Evolutionary conservation across 2,113 vertebrate genomes (phyloP).

Genomic region (Ammospiza nelsoni): DNA sequence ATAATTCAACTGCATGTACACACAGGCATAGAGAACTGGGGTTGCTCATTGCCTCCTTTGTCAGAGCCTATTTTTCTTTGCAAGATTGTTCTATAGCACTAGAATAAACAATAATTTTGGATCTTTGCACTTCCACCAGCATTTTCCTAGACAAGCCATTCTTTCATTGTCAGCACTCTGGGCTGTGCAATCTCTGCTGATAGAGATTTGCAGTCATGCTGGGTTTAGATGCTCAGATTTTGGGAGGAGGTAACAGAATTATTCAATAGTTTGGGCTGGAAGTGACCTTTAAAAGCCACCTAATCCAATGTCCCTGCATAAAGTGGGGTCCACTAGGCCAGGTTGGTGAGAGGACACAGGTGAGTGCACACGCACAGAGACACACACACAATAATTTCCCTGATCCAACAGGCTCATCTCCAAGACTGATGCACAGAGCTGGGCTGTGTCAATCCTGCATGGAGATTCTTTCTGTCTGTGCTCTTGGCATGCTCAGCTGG

Average conservation of each 20-base stretch:
- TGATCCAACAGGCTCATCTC: not conserved
- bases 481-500: not conserved
- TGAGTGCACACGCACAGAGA: not conserved
- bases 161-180: not conserved
- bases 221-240: not conserved
- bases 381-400: not conserved
- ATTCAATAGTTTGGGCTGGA: not conserved
- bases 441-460: not conserved
- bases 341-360: not conserved
- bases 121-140: not conserved
- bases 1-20: not conserved
- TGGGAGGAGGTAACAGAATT: not conserved
- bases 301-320: not conserved
- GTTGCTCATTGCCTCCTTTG: not conserved
- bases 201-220: accelerated
- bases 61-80: not conserved
- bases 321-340: not conserved
- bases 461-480: not conserved
- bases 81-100: not conserved
- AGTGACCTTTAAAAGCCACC: not conserved
- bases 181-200: not conserved
- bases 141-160: not conserved
- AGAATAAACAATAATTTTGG: conserved; percentile 39
- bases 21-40: not conserved
- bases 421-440: not conserved